Evolutionary conservation across 2,113 vertebrate species (phyloP).

Genomic region (Chaetops frenatus): DNA sequence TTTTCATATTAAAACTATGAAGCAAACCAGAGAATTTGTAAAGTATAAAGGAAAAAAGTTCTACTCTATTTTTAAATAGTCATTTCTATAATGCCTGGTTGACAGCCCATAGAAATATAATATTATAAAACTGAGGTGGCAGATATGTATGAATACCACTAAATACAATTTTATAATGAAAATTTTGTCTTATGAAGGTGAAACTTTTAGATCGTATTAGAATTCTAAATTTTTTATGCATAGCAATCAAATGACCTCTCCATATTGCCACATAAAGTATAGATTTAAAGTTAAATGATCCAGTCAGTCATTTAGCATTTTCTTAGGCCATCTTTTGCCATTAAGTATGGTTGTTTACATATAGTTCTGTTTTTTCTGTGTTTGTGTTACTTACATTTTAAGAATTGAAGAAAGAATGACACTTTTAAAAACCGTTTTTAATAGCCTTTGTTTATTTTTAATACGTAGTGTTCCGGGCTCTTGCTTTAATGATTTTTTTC

Average conservation of each 20-base stretch:
- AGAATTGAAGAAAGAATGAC: conserved; percentile 64
- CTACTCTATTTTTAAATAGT: background rate
- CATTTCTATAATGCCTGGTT: background rate
- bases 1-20: background rate
- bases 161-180: conserved; percentile 73
- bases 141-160: conserved; percentile 48
- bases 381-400: conserved; percentile 75
- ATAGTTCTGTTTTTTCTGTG: conserved; percentile 33
- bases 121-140: background rate
- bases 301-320: conserved; percentile 75
- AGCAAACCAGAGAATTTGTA: background rate
- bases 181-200: conserved; percentile 78
- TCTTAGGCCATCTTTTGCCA: conserved; percentile 68
- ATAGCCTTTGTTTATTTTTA: conserved; percentile 82
- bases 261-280: conserved; percentile 70
- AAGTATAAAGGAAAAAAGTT: background rate
- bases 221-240: conserved; percentile 77
- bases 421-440: conserved; percentile 73
- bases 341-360: conserved; percentile 59
- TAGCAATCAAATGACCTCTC: conserved; percentile 74
- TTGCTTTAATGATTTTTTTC: conserved; percentile 85
- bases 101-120: background rate
- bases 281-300: conserved; percentile 78
- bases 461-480: conserved; percentile 75
- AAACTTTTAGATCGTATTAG: conserved; percentile 72